phyloP scores from a whole-genome alignment of 2,113 vertebrate species.

The Mormyrus iriodes region DNA sequence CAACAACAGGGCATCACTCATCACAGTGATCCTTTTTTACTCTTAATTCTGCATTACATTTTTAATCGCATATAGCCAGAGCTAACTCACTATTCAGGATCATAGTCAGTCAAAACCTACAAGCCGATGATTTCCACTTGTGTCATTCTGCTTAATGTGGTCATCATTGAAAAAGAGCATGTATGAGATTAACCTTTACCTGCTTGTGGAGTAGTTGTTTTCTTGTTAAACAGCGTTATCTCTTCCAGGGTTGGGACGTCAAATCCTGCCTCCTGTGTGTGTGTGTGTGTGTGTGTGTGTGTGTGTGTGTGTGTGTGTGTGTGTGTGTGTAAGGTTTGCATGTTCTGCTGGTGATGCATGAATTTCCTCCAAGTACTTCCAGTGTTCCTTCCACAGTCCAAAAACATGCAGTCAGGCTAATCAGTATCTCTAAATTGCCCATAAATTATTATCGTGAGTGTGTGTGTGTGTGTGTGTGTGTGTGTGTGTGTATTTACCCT shows the following conservation, averaged over 20 bases:
- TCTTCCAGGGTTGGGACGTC: neutral
- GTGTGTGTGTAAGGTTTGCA: neutral
- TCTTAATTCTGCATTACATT: neutral
- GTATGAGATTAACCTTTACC: too few species aligned
- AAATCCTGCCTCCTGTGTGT: neutral
- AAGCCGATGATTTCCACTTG: too few species aligned
- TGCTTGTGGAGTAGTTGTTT: neutral
- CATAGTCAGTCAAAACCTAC: too few species aligned
- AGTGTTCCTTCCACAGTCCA: neutral
- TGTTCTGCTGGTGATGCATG: neutral
- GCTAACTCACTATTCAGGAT: too few species aligned
- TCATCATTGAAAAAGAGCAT: neutral
- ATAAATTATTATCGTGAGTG: neutral
- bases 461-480: neutral
- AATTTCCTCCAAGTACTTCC: neutral
- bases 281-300: too few species aligned
- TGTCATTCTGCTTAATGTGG: neutral
- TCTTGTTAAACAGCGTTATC: neutral
- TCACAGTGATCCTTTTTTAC: neutral
- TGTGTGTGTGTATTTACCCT: neutral
- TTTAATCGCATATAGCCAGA: too few species aligned
- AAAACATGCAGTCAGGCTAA: neutral
- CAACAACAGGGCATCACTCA: neutral
- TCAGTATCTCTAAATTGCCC: neutral
- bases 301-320: neutral